Evolutionary conservation across 2,888 invertebrate genomes (phyloP), one percentile per base, ranked within the genome.

Genomic region (Flexamia atlantica): DNA sequence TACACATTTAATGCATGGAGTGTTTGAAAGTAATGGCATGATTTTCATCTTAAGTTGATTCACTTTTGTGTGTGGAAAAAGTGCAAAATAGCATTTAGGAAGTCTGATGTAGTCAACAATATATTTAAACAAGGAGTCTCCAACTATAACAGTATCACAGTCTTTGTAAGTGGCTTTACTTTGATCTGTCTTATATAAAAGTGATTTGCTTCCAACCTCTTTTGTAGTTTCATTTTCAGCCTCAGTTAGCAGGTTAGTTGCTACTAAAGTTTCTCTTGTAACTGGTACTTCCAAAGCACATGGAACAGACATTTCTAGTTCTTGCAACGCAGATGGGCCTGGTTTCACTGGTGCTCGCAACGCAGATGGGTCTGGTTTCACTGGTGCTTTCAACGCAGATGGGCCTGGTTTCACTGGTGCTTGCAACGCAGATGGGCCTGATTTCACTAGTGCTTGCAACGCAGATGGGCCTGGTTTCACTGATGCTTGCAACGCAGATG

Each of bases 51-150:
- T 2, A 28, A 64, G 7, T 25, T 30, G 28, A 14, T 64, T 14
- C 4, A 17, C 2, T 28, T 30, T 30, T 0, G n/a, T 2, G 14
- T 64, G 30, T 3, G 64, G 64, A 17, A 25, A 64, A 30, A 30
- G 28, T 14, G 17, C 17, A 28, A 28, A 28, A 3, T 28, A 12
- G 30, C 64, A 64, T 14, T 64, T 64, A 12, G 7, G 7, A 12
- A 64, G 28, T 64, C 7, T 64, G 20, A 64, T 30, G 30, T 64
- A 64, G 12, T 64, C 28, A 9, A 4, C 3, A 5, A 64, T 64
- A 28, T 64, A 64, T 30, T 64, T 64, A 30, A 64, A 64, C n/a
- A 64, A 30, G 30, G 64, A 64, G 14, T 64, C 64, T 28, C 64
- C 64, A 28, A 64, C 14, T 14, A 64, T 28, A 4, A 64, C 3